Conservation (phyloP, 1,140 invertebrate species). For the Philopotamus ludificatus region DNA sequence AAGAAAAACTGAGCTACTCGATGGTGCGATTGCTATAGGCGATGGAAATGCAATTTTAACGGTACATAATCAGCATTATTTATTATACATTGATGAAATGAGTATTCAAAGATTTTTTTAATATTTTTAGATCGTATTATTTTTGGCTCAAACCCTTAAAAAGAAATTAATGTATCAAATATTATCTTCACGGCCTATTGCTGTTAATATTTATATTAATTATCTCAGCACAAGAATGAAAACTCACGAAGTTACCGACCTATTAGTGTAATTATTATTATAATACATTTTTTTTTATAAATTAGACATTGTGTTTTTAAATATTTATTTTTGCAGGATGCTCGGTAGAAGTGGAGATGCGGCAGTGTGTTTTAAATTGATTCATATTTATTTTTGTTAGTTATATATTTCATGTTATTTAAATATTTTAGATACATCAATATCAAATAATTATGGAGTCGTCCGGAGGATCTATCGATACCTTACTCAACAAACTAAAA, state of each 20-base stretch:
- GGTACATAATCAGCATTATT: too few species aligned
- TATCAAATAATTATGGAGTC: conserved; percentile 52
- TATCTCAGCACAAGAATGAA: conserved; percentile 55
- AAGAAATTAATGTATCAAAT: conserved; percentile 56
- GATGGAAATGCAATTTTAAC: conserved; percentile 60
- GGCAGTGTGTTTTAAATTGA: conserved; percentile 47
- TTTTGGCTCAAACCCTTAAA: conserved; percentile 58
- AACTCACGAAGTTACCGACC: conserved; percentile 54
- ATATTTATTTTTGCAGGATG: conserved; percentile 51
- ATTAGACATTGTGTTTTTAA: conserved; percentile 24
- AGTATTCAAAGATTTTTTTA: too few species aligned
- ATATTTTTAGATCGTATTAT: conserved; percentile 53
- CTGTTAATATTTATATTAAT: conserved; percentile 59
- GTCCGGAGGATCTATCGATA: conserved; percentile 47
- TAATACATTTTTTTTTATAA: conserved; percentile 9
- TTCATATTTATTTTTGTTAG: conserved; percentile 19
- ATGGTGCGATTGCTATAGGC: conserved; percentile 56
- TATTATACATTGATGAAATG: too few species aligned
- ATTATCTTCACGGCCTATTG: conserved; percentile 52
- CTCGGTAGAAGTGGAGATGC: conserved; percentile 59
- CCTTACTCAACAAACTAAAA: conserved; percentile 46
- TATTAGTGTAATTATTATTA: conserved; percentile 51
- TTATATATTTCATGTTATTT: conserved; percentile 15
- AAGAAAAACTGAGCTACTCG: conserved; percentile 59
- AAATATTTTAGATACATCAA: conserved; percentile 51